A percentile compares a stretch with the other conserved stretches of the same genome.
Conservation (phyloP, 1,140 invertebrate species). For the Hyphantria cunea region DNA sequence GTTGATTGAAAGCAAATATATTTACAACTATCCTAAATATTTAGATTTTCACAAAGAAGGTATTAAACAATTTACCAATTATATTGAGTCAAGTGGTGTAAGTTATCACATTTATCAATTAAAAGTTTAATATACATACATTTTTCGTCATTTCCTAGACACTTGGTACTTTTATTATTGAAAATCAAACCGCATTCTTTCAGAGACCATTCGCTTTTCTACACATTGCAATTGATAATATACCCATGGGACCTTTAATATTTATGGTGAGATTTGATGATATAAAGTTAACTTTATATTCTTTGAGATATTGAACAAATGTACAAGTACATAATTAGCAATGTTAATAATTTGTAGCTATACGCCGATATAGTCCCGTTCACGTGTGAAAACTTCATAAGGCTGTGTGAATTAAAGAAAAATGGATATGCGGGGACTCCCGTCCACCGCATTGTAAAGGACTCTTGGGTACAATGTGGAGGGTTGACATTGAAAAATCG, state of each 20-base stretch:
- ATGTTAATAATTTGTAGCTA: constrained; percentile 55
- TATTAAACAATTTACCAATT: constrained; percentile 57
- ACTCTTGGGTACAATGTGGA: constrained; percentile 81
- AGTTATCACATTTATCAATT: constrained; percentile 25
- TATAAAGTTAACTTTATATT: no score
- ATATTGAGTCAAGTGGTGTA: constrained; percentile 53
- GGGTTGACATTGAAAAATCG: constrained; percentile 68
- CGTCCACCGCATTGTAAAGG: constrained; percentile 79
- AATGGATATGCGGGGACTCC: constrained; percentile 75
- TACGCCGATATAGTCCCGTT: constrained; percentile 79
- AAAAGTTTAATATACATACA: no score
- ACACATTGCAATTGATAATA: constrained; percentile 67
- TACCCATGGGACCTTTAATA: constrained; percentile 70
- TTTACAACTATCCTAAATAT: constrained; percentile 48
- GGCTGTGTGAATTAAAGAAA: constrained; percentile 60
- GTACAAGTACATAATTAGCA: no score
- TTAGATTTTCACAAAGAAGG: constrained; percentile 71
- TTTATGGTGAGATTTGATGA: constrained; percentile 69
- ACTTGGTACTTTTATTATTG: no score
- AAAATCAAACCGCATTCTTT: constrained; percentile 41
- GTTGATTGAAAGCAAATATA: constrained; percentile 65
- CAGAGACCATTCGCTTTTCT: constrained; percentile 79
- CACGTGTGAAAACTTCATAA: constrained; percentile 78
- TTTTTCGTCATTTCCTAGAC: no score
- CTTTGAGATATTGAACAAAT: no score